These are phyloP conservation scores for Glossosoma conforme DNA, from an alignment of 1,140 invertebrate genomes.

Conservation along the genomic window DNA sequence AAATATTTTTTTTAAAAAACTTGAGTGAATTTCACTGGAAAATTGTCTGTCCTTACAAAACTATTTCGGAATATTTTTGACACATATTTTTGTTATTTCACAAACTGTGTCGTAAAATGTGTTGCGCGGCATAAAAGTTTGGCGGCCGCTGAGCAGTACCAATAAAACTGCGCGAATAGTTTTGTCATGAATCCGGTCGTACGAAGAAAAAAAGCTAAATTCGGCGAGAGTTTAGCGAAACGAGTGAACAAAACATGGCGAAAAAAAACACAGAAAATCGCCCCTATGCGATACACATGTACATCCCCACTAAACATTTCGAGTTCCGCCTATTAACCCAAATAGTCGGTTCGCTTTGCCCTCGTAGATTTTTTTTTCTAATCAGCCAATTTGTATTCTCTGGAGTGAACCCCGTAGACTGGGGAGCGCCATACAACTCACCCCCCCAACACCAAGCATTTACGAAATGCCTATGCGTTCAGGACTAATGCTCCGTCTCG, in stretches of 20 bases:
- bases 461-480: too few species aligned
- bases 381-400: slow-evolving; percentile 32
- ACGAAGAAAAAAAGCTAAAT: slow-evolving; percentile 15
- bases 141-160: too few species aligned
- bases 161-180: slow-evolving; percentile 26
- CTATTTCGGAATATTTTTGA: too few species aligned
- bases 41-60: too few species aligned
- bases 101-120: too few species aligned
- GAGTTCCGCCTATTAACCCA: slow-evolving; percentile 33
- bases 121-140: too few species aligned
- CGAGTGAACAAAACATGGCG: slow-evolving; percentile 6
- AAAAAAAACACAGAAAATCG: slow-evolving; percentile 16
- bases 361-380: slow-evolving; percentile 29
- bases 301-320: slow-evolving; percentile 28
- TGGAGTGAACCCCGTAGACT: slow-evolving; percentile 27
- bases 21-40: too few species aligned
- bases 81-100: too few species aligned
- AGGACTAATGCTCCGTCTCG: too few species aligned
- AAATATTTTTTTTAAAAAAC: too few species aligned
- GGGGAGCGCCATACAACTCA: slow-evolving; percentile 18
- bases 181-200: slow-evolving; percentile 25
- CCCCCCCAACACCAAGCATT: neutral
- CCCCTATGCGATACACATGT: slow-evolving; percentile 15
- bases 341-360: slow-evolving; percentile 30
- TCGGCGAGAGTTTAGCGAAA: slow-evolving; percentile 10